Base-by-base conservation (phyloP, 2,888 invertebrate species). In the Agrotis puta region DNA sequence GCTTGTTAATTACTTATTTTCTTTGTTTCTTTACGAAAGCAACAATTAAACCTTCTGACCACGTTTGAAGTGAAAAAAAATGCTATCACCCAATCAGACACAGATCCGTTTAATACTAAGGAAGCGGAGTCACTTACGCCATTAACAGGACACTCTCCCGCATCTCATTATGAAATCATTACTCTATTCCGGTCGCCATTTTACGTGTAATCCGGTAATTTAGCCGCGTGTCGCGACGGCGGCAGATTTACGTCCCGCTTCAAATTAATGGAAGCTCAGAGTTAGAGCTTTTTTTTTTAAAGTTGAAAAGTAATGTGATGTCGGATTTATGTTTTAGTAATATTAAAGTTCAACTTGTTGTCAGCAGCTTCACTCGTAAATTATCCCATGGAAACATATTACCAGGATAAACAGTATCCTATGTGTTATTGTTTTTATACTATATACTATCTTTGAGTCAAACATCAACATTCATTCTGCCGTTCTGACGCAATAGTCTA, bases 111-210 rank as follows among this genome's bases (percentile, higher is more conserved):
- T 51, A n/a, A 13, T 18, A 16, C 14, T 39, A 51, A 48, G 57
- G 53, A 59, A 73, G 22, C 22, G 2, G 50, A 51, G 56, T 54
- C 58, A 72, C 71, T 72, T 47, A 74, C 79, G 65, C 77, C 70
- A 74, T 82, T 74, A 79, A 73, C 68, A 65, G 74, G 24, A 62
- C 57, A 53, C 56, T 67, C 62, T 58, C 74, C 70, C 68, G 70
- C 76, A 83, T 82, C 88, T 87, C 83, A 89, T 88, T 88, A 88
- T 72, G 83, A 82, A 87, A 82, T 89, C 86, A 89, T 90, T 89
- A 88, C 84, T 83, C 77, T 74, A 82, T 83, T 78, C 79, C 82
- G 74, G 74, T 79, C 77, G 76, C 85, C 77, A 85, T 88, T 88
- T 88, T 74, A 84, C 81, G 83, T 78, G 82, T 88, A 89, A 89